These are phyloP conservation scores for Carettochelys insculpta DNA, from an alignment of 2,113 vertebrate species.

Conservation along the genomic window DNA sequence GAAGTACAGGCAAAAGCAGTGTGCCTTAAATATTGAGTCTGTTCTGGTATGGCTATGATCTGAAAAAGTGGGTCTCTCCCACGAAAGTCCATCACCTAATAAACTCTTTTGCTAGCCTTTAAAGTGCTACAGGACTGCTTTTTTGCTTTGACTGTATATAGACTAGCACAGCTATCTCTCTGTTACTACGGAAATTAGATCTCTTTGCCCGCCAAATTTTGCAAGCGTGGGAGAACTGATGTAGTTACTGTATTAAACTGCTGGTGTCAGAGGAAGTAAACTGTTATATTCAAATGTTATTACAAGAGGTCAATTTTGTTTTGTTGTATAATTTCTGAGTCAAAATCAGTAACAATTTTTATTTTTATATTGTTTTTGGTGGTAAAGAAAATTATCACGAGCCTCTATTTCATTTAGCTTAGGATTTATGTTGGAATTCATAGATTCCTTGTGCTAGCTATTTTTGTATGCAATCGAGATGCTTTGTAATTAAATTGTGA, in stretches of 20 bases:
- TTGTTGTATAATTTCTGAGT: neutral
- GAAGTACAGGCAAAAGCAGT: neutral
- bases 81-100: too few relatives aligned
- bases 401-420: fast-evolving
- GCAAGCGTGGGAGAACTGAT: neutral
- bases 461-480: neutral
- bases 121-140: too few relatives aligned
- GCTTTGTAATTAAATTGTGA: neutral
- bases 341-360: neutral
- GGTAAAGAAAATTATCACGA: neutral
- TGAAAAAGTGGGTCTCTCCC: too few relatives aligned
- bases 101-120: too few relatives aligned
- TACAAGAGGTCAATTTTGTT: fast-evolving
- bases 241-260: neutral
- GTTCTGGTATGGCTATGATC: too few relatives aligned
- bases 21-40: too few relatives aligned
- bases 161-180: too few relatives aligned
- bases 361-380: neutral
- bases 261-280: neutral
- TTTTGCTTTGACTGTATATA: too few relatives aligned
- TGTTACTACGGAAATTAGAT: too few relatives aligned
- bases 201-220: fast-evolving
- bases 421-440: neutral
- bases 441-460: neutral
- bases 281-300: fast-evolving